Base-by-base conservation (phyloP, 2,797 vertebrate species). In the Pangasius mekongensis region DNA sequence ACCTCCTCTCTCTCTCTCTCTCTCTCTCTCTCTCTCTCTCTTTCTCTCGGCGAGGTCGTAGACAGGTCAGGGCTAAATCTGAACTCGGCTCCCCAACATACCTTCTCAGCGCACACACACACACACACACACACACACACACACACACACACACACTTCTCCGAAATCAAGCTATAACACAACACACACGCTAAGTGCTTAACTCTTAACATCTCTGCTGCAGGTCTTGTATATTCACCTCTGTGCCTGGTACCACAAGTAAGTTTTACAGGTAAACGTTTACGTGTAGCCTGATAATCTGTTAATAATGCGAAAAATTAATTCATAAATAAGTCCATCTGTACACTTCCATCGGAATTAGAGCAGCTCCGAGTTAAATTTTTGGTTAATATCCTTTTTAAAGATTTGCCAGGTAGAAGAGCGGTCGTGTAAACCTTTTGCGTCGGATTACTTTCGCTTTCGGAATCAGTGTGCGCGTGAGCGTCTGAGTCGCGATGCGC, bases 11-110 rank as follows among this genome's bases (percentile, higher is more conserved):
- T 81, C 90, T 62, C 30, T 9, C 84, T 62, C 80, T 47, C 6
- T 47, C 33, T 64, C 84, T 27, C 74, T 84, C 84, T 76, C 36
- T 78, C 86, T 73, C 36, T 24, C 47, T 24, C 69, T 20, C 71
- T 83, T 77, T 36, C 83, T 86, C 90, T 58, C 18, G 5, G 78
- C 62, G 89, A 89, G 91, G 89, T 92, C 86, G 78, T 74, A 82
- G 69, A 87, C 89, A 77, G 91, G 90, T 89, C 90, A 89, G 11
- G 22, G 76, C 84, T 90, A 88, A 91, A 92, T 88, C 82, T 43
- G 84, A 84, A 69, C 74, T 58, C 30, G 64, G 73, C 83, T 69
- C 84, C 64, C 56, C 49, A 85, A 52, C 52, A 89, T n/a, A 73
- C 27, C 60, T 83, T n/a, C 10, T 87, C 84, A 81, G 5, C 78